A percentile compares a stretch with the other conserved stretches of the same genome.
phyloP scores from a whole-genome alignment of 2,797 vertebrate genomes.

The Setipinna tenuifilis region DNA sequence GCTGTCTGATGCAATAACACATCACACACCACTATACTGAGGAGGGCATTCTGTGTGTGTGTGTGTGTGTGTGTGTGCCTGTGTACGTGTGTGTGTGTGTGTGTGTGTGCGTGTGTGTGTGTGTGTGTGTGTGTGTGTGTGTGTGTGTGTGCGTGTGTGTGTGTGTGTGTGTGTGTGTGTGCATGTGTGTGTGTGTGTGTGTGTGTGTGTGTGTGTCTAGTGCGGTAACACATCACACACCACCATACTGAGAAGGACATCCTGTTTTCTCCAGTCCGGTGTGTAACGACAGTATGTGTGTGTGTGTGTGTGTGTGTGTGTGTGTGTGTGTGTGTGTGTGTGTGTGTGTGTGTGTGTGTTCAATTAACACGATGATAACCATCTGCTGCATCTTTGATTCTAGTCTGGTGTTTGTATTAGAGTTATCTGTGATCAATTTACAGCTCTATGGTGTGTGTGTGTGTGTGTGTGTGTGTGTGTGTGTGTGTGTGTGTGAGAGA shows the following conservation, averaged over 20 bases:
- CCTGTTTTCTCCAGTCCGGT: not conserved
- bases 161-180: no score
- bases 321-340: no score
- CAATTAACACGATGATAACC: slow-evolving; percentile 1
- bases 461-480: slow-evolving; percentile 10
- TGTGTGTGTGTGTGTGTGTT: not conserved
- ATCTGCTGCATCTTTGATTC: not conserved
- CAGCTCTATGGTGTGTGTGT: not conserved
- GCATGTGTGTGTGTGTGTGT: no score
- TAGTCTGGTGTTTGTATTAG: not conserved
- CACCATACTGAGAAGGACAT: not conserved
- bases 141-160: no score
- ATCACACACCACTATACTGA: not conserved
- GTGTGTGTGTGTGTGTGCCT: slow-evolving; percentile 14
- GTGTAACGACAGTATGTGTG: not conserved
- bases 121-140: no score
- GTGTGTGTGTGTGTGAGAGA: slow-evolving; percentile 19
- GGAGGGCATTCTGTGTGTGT: not conserved
- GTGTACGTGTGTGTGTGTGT: not conserved
- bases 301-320: not conserved
- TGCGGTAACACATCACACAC: no score
- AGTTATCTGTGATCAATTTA: not conserved
- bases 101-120: no score
- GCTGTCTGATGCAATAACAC: not conserved
- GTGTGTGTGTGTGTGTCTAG: no score